These are phyloP conservation scores for Catharus minimus DNA, from an alignment of 2,113 vertebrate species.

Conservation along the genomic window DNA sequence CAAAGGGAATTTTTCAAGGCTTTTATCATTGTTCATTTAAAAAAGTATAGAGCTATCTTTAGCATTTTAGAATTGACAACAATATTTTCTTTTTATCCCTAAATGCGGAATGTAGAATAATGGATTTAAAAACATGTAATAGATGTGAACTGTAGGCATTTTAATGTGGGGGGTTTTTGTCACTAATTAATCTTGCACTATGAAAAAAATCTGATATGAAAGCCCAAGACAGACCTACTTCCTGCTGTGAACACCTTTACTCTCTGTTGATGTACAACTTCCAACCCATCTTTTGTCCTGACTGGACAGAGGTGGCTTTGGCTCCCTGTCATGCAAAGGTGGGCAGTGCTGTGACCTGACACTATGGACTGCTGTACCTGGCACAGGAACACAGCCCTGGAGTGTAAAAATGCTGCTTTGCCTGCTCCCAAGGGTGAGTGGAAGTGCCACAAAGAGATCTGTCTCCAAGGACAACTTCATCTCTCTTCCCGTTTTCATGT, in stretches of 20 bases:
- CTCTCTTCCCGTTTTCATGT: not conserved
- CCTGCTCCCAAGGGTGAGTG: not conserved
- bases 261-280: constrained; percentile 1
- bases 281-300: not conserved
- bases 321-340: constrained; percentile 3
- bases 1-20: constrained; percentile 84
- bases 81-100: constrained; percentile 66
- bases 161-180: constrained; percentile 24
- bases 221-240: not conserved
- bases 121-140: constrained; percentile 52
- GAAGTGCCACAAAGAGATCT: not conserved
- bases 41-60: constrained; percentile 77
- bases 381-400: not conserved
- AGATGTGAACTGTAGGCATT: constrained; percentile 31
- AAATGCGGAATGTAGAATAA: constrained; percentile 51
- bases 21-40: constrained; percentile 79
- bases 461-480: not conserved
- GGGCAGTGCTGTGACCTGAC: not conserved
- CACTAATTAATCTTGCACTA: constrained; percentile 45
- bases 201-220: constrained; percentile 19
- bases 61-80: constrained; percentile 73
- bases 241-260: constrained; percentile 20
- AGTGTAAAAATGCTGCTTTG: not conserved
- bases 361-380: not conserved
- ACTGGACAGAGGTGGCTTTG: not conserved